phyloP scores from a whole-genome alignment of 2,113 vertebrate genomes.

The Tupaia tana region DNA sequence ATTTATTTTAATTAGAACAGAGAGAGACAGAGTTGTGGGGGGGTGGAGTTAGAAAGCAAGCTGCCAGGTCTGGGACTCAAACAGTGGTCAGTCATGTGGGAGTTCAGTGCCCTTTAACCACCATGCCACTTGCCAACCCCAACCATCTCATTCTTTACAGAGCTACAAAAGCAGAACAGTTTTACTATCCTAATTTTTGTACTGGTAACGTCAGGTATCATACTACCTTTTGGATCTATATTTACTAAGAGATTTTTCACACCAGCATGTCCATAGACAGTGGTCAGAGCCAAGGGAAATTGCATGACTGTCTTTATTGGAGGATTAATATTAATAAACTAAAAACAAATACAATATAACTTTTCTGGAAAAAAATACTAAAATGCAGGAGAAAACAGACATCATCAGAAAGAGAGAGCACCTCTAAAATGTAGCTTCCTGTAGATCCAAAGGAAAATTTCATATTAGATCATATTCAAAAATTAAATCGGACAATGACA shows the following conservation, averaged over 20 bases:
- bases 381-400: conserved; percentile 19
- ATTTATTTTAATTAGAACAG: too few species aligned
- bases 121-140: too few species aligned
- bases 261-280: not conserved
- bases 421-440: not conserved
- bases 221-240: not conserved
- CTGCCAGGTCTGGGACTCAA: too few species aligned
- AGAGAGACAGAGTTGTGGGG: too few species aligned
- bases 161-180: not conserved
- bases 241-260: not conserved
- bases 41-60: too few species aligned
- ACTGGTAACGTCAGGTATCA: not conserved
- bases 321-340: not conserved
- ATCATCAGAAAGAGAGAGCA: conserved; percentile 13
- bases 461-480: conserved; percentile 52
- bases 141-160: not conserved
- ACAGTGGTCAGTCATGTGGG: too few species aligned
- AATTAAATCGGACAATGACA: conserved; percentile 44
- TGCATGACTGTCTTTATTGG: not conserved
- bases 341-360: not conserved
- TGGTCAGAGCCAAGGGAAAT: not conserved
- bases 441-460: not conserved
- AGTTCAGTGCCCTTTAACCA: too few species aligned
- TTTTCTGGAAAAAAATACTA: conserved; percentile 32
- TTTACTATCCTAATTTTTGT: not conserved